Evolutionary conservation across 2,888 invertebrate species (phyloP).

Genomic region (Watsonalla cultraria): DNA sequence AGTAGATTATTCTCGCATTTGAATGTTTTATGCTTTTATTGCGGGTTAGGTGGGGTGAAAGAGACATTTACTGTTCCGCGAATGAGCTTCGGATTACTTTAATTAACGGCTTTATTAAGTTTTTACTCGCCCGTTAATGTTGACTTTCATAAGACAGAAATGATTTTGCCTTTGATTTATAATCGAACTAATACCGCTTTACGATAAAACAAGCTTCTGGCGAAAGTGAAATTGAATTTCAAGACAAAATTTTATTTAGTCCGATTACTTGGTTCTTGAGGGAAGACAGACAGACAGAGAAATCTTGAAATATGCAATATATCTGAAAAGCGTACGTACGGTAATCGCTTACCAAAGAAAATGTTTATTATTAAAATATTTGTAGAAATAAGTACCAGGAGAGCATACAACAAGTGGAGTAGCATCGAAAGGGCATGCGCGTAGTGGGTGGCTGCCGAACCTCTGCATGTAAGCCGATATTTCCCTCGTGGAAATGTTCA

Average conservation of each 20-base stretch:
- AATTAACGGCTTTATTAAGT: slow-evolving; percentile 17
- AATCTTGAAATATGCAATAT: too few species aligned
- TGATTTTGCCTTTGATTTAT: neutral
- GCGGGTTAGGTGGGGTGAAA: slow-evolving; percentile 5
- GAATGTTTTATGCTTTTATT: slow-evolving; percentile 31
- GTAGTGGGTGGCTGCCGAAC: slow-evolving; percentile 65
- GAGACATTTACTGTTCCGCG: slow-evolving; percentile 21
- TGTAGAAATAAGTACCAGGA: slow-evolving; percentile 31
- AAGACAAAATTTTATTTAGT: too few species aligned
- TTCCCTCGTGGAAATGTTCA: slow-evolving; percentile 74
- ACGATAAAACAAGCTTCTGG: too few species aligned
- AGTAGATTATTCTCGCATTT: slow-evolving; percentile 63
- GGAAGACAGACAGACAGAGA: too few species aligned
- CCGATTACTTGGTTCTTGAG: slow-evolving; percentile 5
- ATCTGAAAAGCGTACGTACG: too few species aligned
- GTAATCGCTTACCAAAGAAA: too few species aligned
- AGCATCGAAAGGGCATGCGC: slow-evolving; percentile 38
- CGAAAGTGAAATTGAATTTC: too few species aligned
- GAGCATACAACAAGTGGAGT: slow-evolving; percentile 33
- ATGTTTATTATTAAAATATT: slow-evolving; percentile 1
- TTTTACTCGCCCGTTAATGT: slow-evolving; percentile 8
- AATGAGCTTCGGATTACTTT: slow-evolving; percentile 20
- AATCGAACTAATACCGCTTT: too few species aligned
- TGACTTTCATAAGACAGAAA: neutral
- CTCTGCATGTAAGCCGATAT: slow-evolving; percentile 68